Base-by-base conservation (phyloP, 35 echinoderm and acorn worm species). In the Chiridota heheva region DNA sequence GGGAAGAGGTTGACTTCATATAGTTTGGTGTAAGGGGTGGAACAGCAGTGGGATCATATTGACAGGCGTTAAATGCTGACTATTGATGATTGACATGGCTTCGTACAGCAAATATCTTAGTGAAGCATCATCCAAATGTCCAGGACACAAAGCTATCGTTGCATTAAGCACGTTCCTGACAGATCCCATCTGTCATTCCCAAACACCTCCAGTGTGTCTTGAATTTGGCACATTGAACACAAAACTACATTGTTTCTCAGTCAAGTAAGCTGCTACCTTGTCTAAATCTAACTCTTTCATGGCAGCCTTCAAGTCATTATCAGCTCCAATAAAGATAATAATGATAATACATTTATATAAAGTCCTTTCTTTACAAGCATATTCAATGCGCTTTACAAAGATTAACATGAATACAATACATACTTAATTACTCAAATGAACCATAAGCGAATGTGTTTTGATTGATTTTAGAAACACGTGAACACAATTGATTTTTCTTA, bases 41-140 rank as follows among this genome's bases (percentile, higher is more conserved):
- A 29, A 58, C 44, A 16, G 39, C 57, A 62, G 5, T 1, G 2
- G 82, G 69, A 61, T 85, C 78, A 85, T 85, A 40, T 58, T 58
- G 20, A 56, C 47, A 12, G 73, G 73, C 58, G 46, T n/a, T 34
- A 77, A 17, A 56, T 29, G 82, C 18, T 55, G 47, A 39, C 69
- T 74, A 48, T 85, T 85, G 6, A 85, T 42, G 47, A 85, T 85
- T 0, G 69, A 44, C 82, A 74, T 75, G 1, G 56, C 60, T 22
- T 85, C 82, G 32, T 74, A 73, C 31, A 85, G n/a, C 39, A 73
- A 85, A 43, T 47, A 71, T 22, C 53, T 69, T n/a, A 85, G 40
- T 1, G 44, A 51, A 20, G 60, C 80, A 31, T 63, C 57, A 31
- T 81, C 78, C 25, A 81, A 45, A 40, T 18, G 38, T 58, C 60